Evolutionary conservation across 2,797 vertebrate species (phyloP).

Genomic region (Picus viridis): DNA sequence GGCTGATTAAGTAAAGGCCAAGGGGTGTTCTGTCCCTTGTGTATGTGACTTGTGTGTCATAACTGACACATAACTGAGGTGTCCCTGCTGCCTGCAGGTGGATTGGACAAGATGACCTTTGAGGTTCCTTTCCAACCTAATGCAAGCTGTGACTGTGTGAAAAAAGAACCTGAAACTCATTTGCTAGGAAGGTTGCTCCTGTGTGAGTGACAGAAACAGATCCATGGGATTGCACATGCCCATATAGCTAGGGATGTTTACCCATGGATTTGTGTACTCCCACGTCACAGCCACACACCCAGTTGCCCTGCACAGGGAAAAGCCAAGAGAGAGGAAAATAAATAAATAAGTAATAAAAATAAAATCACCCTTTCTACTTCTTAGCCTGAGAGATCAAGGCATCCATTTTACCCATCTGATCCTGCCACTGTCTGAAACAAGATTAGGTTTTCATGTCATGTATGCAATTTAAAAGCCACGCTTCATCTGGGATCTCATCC

Average conservation of each 20-base stretch:
- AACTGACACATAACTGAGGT: too few species aligned
- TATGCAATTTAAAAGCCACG: slow-evolving; percentile 22
- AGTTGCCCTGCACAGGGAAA: background rate
- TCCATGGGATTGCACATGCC: rapidly evolving
- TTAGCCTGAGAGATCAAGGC: background rate
- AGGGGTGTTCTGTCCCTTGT: background rate
- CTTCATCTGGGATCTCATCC: slow-evolving; percentile 20
- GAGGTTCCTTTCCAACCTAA: too few species aligned
- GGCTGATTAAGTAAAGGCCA: background rate
- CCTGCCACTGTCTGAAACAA: background rate
- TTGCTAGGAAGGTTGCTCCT: background rate
- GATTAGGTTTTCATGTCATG: slow-evolving; percentile 5
- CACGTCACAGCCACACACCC: background rate
- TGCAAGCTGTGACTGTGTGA: too few species aligned
- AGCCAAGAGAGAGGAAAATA: background rate
- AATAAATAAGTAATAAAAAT: too few species aligned
- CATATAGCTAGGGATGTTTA: rapidly evolving
- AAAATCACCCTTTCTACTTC: background rate
- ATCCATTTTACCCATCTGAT: background rate
- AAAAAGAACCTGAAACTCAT: background rate
- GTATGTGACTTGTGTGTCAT: too few species aligned
- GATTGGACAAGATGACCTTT: too few species aligned
- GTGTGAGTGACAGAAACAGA: rapidly evolving
- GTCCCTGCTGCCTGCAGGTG: too few species aligned
- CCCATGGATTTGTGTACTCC: rapidly evolving